Conservation (phyloP, 2,888 invertebrate genomes). For the Prenolepis imparis region DNA sequence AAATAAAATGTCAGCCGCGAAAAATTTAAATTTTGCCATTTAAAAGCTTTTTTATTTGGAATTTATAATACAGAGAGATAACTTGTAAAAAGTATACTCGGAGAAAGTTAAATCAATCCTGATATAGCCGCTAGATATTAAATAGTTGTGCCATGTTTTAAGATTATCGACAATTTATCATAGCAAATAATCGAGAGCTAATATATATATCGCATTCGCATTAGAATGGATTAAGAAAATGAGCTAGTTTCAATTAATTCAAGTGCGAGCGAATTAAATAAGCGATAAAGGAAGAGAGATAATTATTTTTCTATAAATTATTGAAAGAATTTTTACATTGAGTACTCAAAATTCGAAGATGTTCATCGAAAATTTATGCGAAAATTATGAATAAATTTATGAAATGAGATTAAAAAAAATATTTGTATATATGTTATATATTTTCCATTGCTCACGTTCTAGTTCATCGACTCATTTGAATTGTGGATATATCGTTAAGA, state of each 20-base stretch:
- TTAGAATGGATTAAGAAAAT: not conserved
- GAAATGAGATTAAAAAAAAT: not conserved
- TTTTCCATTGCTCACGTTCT: not conserved
- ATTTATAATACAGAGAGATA: not conserved
- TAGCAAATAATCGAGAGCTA: not conserved
- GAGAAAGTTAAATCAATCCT: slow-evolving; percentile 7
- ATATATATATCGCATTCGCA: not conserved
- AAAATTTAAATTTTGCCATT: not conserved
- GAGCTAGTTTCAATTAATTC: not conserved
- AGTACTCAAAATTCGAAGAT: not conserved
- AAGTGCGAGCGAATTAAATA: not conserved
- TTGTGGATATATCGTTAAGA: not conserved
- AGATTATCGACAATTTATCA: not conserved
- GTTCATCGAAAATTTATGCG: not conserved
- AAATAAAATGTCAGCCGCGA: not conserved
- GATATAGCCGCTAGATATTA: too few relatives aligned
- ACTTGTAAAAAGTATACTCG: not conserved
- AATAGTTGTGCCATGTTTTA: not conserved
- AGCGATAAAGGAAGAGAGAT: not conserved
- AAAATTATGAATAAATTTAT: slow-evolving; percentile 7
- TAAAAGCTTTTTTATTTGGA: not conserved
- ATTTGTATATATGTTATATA: not conserved
- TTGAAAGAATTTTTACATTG: not conserved
- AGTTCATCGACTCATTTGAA: not conserved
- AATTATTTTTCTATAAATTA: not conserved